These are phyloP conservation scores for Megathymus violae DNA, from an alignment of 1,140 invertebrate genomes.

Conservation along the genomic window DNA sequence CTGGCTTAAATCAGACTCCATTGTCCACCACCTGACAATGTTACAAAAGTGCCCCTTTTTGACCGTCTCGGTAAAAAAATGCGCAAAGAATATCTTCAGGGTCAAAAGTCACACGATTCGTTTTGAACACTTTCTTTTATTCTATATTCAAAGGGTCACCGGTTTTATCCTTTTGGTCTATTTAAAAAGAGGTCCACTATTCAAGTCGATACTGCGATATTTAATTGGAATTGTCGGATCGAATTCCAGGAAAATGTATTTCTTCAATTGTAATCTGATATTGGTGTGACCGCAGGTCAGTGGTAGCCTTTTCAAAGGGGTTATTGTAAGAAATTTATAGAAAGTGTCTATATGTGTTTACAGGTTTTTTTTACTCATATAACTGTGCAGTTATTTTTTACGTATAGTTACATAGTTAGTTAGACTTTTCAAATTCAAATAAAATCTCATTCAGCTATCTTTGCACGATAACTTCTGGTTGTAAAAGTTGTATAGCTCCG, in stretches of 20 bases:
- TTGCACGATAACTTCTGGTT: too few relatives aligned
- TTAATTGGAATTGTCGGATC: conserved; percentile 37
- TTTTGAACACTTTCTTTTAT: conserved; percentile 38
- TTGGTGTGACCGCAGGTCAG: conserved; percentile 72
- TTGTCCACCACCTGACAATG: conserved; percentile 60
- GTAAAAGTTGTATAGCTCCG: too few relatives aligned
- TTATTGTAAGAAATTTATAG: conserved; percentile 30
- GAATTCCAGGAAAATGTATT: conserved; percentile 59
- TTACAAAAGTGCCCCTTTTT: conserved; percentile 54
- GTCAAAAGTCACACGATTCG: conserved; percentile 65
- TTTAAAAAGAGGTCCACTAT: conserved; percentile 64
- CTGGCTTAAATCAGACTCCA: conserved; percentile 59
- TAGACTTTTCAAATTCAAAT: too few relatives aligned
- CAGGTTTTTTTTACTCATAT: too few relatives aligned
- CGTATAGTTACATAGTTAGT: too few relatives aligned
- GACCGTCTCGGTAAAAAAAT: conserved; percentile 51
- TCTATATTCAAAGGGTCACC: conserved; percentile 46
- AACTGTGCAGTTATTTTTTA: too few relatives aligned
- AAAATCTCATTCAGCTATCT: too few relatives aligned
- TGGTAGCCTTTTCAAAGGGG: conserved; percentile 36
- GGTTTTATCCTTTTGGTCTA: conserved; percentile 48
- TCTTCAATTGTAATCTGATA: conserved; percentile 65
- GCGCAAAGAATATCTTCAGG: conserved; percentile 55
- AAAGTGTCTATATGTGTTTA: too few relatives aligned
- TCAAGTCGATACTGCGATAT: conserved; percentile 51